Evolutionary conservation across 2,888 invertebrate genomes (phyloP), one percentile per base, ranked within the genome.

Genomic region (Drosophila longiperda): DNA sequence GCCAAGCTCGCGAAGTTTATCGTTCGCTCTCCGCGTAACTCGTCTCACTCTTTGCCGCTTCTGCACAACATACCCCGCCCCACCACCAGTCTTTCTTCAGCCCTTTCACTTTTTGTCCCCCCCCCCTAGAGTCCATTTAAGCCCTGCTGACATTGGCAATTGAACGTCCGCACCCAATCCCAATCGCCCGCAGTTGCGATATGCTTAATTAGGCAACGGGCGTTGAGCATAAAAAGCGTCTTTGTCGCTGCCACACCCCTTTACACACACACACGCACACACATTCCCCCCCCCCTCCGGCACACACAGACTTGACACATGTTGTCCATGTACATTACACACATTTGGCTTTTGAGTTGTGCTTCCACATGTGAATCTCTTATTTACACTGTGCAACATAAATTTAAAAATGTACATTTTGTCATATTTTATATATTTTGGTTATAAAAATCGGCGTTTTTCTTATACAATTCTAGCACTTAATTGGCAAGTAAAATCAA

Each of bases 191-290:
- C 80, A 73, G 78, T 80, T 81, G 76, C 71, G 87, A 76, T 89
- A 85, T 85, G 89, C 89, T 89, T 84, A 84, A 84, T 84, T 86
- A 89, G 89, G 87, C 84, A 84, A 86, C 80, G 80, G 83, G 88
- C 86, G 81, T 77, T 72, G 84, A 75, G 84, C 79, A 85, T 89
- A 79, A 84, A 89, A 85, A 79, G 84, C 84, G 82, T 87, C 84
- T 89, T 89, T 89, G 87, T 89, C 85, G 84, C 76, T 80, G 84
- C 89, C 82, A 80, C 82, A 76, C 81, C 83, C 81, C 83, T 45
- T 45, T 23, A 8, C 23, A 63, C 40, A 32, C 65, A 53, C 48
- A 40, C 42, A 52, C 40, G 55, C n/a, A 38, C 60, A 50, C 64
- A 52, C 29, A 58, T 26, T 32, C 65, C 49, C 48, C 32, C 52